phyloP scores from a whole-genome alignment of 2,113 vertebrate species.

The Platichthys flesus region DNA sequence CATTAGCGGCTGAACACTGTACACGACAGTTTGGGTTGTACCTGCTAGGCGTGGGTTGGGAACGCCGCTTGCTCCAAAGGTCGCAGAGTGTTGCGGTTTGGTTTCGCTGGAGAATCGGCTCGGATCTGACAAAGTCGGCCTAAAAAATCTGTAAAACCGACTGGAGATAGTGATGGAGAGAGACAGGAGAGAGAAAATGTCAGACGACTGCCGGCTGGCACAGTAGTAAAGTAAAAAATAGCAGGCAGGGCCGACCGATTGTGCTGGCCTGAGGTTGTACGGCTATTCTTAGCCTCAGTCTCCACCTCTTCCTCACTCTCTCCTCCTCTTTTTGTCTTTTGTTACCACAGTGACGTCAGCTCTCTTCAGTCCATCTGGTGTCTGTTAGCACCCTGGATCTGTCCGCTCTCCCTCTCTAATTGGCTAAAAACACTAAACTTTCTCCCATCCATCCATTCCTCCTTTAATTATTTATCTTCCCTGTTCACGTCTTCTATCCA shows the following conservation, averaged over 20 bases:
- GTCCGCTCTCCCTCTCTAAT: slow-evolving; percentile 35
- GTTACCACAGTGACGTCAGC: slow-evolving; percentile 55
- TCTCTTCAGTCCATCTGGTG: slow-evolving; percentile 53
- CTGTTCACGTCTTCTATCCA: slow-evolving; percentile 37
- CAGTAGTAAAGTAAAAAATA: slow-evolving; percentile 70
- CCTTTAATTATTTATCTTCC: slow-evolving; percentile 38
- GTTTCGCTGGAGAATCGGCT: not conserved
- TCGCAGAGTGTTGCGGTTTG: not conserved
- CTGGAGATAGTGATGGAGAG: slow-evolving; percentile 2
- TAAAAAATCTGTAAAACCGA: not conserved
- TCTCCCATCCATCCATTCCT: slow-evolving; percentile 27
- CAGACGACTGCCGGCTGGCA: slow-evolving; percentile 47
- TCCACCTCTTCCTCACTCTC: slow-evolving; percentile 52
- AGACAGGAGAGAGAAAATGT: slow-evolving; percentile 39
- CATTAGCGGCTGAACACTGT: slow-evolving; percentile 1
- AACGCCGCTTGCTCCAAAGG: not conserved
- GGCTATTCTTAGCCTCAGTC: slow-evolving; percentile 71
- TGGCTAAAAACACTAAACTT: slow-evolving; percentile 45
- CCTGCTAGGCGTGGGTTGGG: not conserved
- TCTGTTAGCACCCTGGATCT: slow-evolving; percentile 53
- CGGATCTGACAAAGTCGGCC: not conserved
- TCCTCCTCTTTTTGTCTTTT: slow-evolving; percentile 42
- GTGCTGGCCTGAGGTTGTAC: slow-evolving; percentile 62
- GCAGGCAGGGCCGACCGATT: slow-evolving; percentile 49
- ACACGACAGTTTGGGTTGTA: not conserved